Evolutionary conservation across 2,113 vertebrate species (phyloP).

Genomic region (Tachuris rubrigastra): DNA sequence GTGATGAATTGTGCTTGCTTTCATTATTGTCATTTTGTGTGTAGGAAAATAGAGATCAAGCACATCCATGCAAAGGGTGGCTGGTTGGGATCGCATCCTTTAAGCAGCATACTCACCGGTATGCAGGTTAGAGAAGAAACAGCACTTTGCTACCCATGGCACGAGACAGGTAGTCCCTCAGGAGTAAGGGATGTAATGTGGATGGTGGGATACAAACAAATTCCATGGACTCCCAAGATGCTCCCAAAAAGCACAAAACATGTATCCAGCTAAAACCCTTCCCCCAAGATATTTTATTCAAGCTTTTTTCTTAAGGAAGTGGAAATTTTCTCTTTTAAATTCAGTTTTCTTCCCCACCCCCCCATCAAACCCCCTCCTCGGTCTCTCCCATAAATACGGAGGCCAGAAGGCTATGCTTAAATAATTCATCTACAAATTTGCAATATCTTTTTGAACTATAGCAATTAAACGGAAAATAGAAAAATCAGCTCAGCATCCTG

Average conservation of each 20-base stretch:
- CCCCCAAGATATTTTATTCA: neutral
- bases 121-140: neutral
- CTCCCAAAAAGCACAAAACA: neutral
- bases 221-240: neutral
- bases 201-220: neutral
- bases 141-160: neutral
- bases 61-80: neutral
- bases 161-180: accelerated
- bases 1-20: conserved; percentile 55
- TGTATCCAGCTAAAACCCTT: neutral
- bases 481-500: conserved; percentile 75
- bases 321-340: conserved; percentile 21
- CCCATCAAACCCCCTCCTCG: neutral
- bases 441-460: conserved; percentile 73
- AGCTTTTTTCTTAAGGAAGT: neutral
- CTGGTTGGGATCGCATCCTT: neutral
- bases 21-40: conserved; percentile 55
- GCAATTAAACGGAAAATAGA: conserved; percentile 78
- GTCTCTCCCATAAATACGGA: conserved; percentile 54
- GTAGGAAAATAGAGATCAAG: conserved; percentile 45
- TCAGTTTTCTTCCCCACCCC: neutral
- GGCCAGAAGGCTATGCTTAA: conserved; percentile 67
- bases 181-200: neutral
- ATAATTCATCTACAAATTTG: conserved; percentile 74
- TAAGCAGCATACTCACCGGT: neutral